phyloP scores from a whole-genome alignment of 2,113 vertebrate species.

The Salvelinus fontinalis region DNA sequence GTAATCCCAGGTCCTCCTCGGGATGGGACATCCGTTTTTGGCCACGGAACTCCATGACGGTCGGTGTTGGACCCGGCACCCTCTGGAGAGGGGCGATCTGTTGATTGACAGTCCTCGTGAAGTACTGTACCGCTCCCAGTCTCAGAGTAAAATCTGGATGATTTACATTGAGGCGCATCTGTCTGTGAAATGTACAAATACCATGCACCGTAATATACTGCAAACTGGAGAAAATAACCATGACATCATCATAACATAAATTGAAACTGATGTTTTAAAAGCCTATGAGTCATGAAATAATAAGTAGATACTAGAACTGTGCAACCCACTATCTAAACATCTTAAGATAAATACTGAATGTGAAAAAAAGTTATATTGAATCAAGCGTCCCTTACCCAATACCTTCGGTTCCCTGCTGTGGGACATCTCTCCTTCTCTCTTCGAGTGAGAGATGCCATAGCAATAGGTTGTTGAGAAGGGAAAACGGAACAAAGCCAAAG shows the following conservation, averaged over 20 bases:
- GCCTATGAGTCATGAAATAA: too few species aligned
- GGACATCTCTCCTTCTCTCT: slow-evolving; percentile 82
- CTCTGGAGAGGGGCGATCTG: slow-evolving; percentile 81
- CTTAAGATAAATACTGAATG: not conserved
- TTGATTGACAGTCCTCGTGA: slow-evolving; percentile 51
- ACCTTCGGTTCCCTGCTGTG: slow-evolving; percentile 75
- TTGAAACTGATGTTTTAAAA: too few species aligned
- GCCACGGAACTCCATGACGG: slow-evolving; percentile 80
- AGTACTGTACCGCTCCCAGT: slow-evolving; percentile 73
- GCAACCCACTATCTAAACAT: not conserved
- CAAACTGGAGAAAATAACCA: not conserved
- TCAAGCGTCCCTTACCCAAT: slow-evolving; percentile 78
- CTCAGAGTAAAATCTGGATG: slow-evolving; percentile 74
- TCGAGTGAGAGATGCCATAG: slow-evolving; percentile 89
- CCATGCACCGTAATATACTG: not conserved
- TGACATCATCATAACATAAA: too few species aligned
- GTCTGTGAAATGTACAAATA: slow-evolving; percentile 65
- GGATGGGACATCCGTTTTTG: slow-evolving; percentile 79
- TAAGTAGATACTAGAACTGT: too few species aligned
- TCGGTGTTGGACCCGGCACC: slow-evolving; percentile 81
- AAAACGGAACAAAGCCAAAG: slow-evolving; percentile 59
- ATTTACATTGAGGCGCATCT: slow-evolving; percentile 78
- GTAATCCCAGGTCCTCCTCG: slow-evolving; percentile 80
- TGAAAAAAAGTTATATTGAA: not conserved
- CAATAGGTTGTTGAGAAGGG: slow-evolving; percentile 73